Conservation (phyloP, 2,113 vertebrate species). For the Columbina picui region DNA sequence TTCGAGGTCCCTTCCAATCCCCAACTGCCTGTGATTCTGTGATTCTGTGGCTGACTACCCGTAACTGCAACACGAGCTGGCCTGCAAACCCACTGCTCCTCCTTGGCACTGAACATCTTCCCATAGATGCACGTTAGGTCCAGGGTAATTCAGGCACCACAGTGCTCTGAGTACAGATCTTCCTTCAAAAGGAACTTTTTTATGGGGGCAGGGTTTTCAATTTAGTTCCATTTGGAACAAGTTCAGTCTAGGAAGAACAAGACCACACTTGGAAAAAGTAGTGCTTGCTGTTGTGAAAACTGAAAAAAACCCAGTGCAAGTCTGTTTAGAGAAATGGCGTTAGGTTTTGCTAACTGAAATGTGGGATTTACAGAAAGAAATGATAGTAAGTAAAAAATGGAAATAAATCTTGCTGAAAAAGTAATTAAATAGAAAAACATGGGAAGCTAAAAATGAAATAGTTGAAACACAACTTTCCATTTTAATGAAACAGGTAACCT, state of each 20-base stretch:
- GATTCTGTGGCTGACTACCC: too few relatives aligned
- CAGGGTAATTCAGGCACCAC: not conserved
- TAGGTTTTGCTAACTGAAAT: not conserved
- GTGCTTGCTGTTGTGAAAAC: not conserved
- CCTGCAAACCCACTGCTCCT: not conserved
- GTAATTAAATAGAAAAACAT: not conserved
- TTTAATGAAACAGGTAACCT: not conserved
- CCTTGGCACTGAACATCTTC: rapidly evolving
- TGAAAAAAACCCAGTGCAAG: rapidly evolving
- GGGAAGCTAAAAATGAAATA: not conserved
- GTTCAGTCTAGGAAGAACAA: not conserved
- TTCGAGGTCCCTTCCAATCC: too few relatives aligned
- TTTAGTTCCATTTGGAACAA: not conserved
- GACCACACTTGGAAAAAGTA: not conserved
- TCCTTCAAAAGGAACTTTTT: not conserved
- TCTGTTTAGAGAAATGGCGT: not conserved
- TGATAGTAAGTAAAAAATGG: not conserved
- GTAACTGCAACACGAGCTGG: not conserved
- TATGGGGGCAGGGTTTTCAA: not conserved
- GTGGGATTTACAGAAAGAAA: not conserved
- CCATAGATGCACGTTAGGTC: rapidly evolving
- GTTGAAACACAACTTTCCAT: not conserved
- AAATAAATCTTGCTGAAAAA: not conserved
- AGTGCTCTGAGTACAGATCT: not conserved
- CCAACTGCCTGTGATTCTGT: too few relatives aligned